Evolutionary conservation across 2,113 vertebrate species (phyloP).

Genomic region (Nanorana parkeri): DNA sequence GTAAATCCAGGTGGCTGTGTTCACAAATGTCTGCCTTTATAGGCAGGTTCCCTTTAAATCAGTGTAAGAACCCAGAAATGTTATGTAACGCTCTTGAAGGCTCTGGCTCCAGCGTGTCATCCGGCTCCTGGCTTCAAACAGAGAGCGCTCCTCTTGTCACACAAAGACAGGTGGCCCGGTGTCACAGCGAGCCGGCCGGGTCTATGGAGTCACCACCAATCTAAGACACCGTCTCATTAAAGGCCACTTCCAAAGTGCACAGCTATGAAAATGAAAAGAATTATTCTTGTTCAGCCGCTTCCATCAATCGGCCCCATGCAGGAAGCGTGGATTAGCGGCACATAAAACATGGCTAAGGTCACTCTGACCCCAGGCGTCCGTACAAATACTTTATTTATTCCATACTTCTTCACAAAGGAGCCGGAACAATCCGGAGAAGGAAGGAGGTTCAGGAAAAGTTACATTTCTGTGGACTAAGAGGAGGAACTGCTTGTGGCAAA

Average conservation of each 20-base stretch:
- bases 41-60: too few relatives aligned
- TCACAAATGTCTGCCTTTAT: too few relatives aligned
- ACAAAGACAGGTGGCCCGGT: constrained; percentile 7
- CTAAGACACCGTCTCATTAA: constrained; percentile 5
- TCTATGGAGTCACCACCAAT: neutral
- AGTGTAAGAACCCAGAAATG: too few relatives aligned
- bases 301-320: neutral
- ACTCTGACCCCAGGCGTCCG: neutral
- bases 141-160: neutral
- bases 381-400: neutral
- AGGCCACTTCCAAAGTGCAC: neutral
- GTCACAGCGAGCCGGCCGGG: neutral
- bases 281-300: neutral
- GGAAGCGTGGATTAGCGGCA: constrained; percentile 2
- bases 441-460: too few relatives aligned
- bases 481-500: too few relatives aligned
- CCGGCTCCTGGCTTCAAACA: neutral
- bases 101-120: too few relatives aligned
- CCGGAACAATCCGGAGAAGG: too few relatives aligned
- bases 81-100: too few relatives aligned
- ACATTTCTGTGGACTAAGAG: too few relatives aligned
- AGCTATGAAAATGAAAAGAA: neutral
- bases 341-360: neutral
- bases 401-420: too few relatives aligned
- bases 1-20: too few relatives aligned